These are phyloP conservation scores for Drosophila miranda DNA, from an alignment of 1,140 invertebrate genomes.

Conservation along the genomic window DNA sequence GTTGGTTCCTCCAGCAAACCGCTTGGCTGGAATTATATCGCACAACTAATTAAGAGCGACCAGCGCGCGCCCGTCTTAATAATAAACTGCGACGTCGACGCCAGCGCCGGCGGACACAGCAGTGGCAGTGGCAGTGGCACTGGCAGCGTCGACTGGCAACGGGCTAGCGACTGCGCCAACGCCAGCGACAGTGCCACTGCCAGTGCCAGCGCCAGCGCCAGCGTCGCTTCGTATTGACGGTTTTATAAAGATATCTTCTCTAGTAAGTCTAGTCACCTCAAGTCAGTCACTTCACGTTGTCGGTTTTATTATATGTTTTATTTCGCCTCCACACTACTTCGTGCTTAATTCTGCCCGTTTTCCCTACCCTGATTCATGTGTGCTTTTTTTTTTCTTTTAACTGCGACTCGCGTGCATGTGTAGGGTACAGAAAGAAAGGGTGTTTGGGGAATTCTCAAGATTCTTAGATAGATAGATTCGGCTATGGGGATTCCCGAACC, in stretches of 20 bases:
- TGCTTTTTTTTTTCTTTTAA: conserved; percentile 5
- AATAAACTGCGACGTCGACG: conserved; percentile 56
- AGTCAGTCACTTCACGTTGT: conserved; percentile 31
- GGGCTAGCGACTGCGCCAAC: neutral
- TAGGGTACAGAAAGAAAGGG: neutral
- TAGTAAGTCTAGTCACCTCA: conserved; percentile 27
- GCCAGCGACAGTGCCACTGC: neutral
- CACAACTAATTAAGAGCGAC: conserved; percentile 78
- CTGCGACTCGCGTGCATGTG: neutral
- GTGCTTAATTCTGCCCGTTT: neutral
- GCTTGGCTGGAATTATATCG: conserved; percentile 77
- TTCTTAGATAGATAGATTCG: no score
- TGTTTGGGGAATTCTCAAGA: no score
- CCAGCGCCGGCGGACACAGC: conserved; percentile 4
- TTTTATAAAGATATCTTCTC: conserved; percentile 62
- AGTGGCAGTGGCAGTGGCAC: conserved; percentile 6
- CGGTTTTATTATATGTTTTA: conserved; percentile 1
- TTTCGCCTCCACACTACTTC: neutral
- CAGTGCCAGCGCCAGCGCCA: neutral
- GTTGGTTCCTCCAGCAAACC: conserved; percentile 52
- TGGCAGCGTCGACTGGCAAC: neutral
- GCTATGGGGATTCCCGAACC: no score
- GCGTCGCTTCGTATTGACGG: conserved; percentile 37
- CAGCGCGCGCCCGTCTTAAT: conserved; percentile 73
- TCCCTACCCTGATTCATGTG: conserved; percentile 10